These are phyloP conservation scores for Syritta pipiens DNA, from an alignment of 2,888 invertebrate species.

Conservation along the genomic window DNA sequence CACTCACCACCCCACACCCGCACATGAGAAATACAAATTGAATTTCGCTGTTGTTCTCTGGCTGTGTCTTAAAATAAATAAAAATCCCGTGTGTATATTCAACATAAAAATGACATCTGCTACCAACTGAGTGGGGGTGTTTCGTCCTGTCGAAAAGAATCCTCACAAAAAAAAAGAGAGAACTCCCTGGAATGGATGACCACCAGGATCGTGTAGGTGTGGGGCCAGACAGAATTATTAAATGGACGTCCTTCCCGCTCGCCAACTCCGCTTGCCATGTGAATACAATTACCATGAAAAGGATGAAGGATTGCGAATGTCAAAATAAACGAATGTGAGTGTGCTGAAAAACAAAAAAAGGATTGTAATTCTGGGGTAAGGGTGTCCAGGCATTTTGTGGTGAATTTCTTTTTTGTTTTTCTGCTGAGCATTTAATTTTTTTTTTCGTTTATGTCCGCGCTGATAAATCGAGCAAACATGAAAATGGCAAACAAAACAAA, in stretches of 20 bases:
- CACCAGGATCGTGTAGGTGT: too few relatives aligned
- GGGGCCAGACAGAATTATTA: slow-evolving; percentile 8
- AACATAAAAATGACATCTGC: background rate
- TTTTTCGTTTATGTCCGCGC: background rate
- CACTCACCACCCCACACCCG: background rate
- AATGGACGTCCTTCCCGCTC: slow-evolving; percentile 4
- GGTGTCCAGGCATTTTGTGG: background rate
- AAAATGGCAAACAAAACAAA: background rate
- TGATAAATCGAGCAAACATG: background rate
- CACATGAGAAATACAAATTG: background rate
- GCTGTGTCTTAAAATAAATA: background rate
- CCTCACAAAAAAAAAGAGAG: too few relatives aligned
- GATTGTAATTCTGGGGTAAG: too few relatives aligned
- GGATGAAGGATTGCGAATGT: slow-evolving; percentile 14
- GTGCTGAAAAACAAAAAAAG: background rate
- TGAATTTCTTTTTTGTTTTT: background rate
- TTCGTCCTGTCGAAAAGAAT: too few relatives aligned
- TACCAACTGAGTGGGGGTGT: too few relatives aligned
- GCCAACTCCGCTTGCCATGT: background rate
- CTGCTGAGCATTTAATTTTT: background rate
- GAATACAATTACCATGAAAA: slow-evolving; percentile 17
- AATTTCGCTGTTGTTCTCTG: background rate
- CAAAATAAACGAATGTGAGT: slow-evolving; percentile 11
- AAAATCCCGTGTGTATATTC: too few relatives aligned
- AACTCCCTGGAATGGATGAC: too few relatives aligned